phyloP scores from a whole-genome alignment of 2,888 invertebrate species.

The Euphydryas editha region DNA sequence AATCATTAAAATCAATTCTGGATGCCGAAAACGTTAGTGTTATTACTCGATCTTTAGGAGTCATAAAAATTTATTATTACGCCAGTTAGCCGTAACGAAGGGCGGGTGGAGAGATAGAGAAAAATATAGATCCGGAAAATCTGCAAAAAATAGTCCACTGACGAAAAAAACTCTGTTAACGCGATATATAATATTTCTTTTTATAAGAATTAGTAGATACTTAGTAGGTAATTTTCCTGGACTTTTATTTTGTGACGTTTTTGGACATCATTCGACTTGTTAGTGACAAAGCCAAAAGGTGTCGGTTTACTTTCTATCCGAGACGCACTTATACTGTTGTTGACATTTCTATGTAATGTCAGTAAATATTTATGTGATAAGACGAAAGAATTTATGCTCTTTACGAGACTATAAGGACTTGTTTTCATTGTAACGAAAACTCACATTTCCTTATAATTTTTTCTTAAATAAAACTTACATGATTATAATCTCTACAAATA shows the following conservation, averaged over 20 bases:
- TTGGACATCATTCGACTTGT: too few species aligned
- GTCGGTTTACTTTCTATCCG: too few species aligned
- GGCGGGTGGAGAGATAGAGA: constrained; percentile 24
- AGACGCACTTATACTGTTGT: too few species aligned
- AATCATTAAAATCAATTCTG: constrained; percentile 33
- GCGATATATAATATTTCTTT: constrained; percentile 22
- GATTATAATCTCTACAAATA: too few species aligned
- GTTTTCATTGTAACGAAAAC: too few species aligned
- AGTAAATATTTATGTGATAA: too few species aligned
- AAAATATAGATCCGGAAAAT: constrained; percentile 27
- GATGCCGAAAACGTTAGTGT: constrained; percentile 34
- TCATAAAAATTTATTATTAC: constrained; percentile 44
- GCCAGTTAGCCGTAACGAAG: constrained; percentile 41
- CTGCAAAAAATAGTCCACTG: constrained; percentile 29
- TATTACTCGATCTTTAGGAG: constrained; percentile 36
- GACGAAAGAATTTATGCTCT: too few species aligned
- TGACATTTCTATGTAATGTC: too few species aligned
- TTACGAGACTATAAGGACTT: too few species aligned
- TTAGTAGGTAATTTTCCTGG: constrained; percentile 18
- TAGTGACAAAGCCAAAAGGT: too few species aligned
- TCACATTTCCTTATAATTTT: too few species aligned
- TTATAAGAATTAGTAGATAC: constrained; percentile 27
- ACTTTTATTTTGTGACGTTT: not conserved
- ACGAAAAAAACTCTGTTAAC: constrained; percentile 22
- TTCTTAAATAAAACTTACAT: too few species aligned